Evolutionary conservation across 2,888 invertebrate species (phyloP), one percentile per base, ranked within the genome.

Genomic region (Diloba caeruleocephala): DNA sequence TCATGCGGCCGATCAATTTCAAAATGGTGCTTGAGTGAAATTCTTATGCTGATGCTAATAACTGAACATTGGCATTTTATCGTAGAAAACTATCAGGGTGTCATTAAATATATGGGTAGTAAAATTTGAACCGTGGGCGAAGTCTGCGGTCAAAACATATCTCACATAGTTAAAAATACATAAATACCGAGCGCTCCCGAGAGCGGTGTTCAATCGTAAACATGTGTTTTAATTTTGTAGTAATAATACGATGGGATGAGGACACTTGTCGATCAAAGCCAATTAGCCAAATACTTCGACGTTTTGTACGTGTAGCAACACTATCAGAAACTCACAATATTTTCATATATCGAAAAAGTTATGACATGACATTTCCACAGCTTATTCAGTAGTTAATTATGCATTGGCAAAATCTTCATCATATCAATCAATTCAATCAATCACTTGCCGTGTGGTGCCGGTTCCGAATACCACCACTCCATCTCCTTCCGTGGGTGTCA

Each of bases 31-130:
- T 63, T 54, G 31, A 51, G 62, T 56, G 51, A 71, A 69, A 66
- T 37, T 63, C 46, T 49, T 46, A 53, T 60, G 51, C 52, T 45
- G 38, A 67, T 64, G 60, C 57, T 57, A 63, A 71, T 64, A 66
- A 51, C 52, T 53, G 61, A 64, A 52, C 52, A 61, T 49, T 37
- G 51, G 48, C 25, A 71, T 70, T 71, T 70, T 64, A 70, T 71
- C 70, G 38, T 39, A 49, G 37, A 21, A 33, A 21, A 43, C 59
- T 71, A 71, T 70, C 67, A 13, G 32, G 26, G 36, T 50, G 45
- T 65, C 59, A 53, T 67, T 67, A 67, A 71, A 71, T 71, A 71
- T 71, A 71, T 67, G 70, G 68, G 57, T 46, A 61, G 39, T 70
- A 71, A 71, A 70, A 67, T 50, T 43, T 51, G 46, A 58, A 46